phyloP scores from a whole-genome alignment of 2,888 invertebrate species.

The Agonopterix subpropinquella region DNA sequence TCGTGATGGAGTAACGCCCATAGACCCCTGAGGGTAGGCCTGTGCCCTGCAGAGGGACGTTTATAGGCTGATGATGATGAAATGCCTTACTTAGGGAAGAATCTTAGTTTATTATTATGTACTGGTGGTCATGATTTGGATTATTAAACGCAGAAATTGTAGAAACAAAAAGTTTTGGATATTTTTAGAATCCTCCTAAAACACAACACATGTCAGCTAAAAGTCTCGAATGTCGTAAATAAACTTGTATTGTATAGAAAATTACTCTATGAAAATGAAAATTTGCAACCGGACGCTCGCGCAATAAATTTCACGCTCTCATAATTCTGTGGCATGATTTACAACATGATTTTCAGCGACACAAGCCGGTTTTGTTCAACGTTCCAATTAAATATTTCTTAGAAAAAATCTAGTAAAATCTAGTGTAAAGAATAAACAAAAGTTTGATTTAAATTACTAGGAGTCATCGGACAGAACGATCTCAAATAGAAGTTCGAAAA shows the following conservation, averaged over 20 bases:
- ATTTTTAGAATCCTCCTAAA: neutral
- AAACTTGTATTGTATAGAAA: slow-evolving; percentile 49
- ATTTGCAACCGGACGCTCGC: slow-evolving; percentile 59
- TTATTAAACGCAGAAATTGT: neutral
- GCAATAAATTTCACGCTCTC: slow-evolving; percentile 67
- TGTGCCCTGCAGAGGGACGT: too few relatives aligned
- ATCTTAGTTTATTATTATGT: too few relatives aligned
- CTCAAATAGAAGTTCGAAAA: slow-evolving; percentile 27
- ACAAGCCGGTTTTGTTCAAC: slow-evolving; percentile 42
- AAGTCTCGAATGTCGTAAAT: slow-evolving; percentile 32
- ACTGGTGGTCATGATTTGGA: too few relatives aligned
- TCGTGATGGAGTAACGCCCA: too few relatives aligned
- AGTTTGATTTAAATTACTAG: too few relatives aligned
- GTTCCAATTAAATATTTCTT: slow-evolving; percentile 37
- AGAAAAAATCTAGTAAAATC: neutral
- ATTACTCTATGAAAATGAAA: slow-evolving; percentile 48
- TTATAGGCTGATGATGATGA: too few relatives aligned
- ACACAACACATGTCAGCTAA: slow-evolving; percentile 9
- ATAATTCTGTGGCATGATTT: slow-evolving; percentile 63
- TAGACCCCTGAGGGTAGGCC: too few relatives aligned
- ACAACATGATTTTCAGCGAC: slow-evolving; percentile 47
- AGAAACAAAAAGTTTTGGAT: neutral
- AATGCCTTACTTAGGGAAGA: too few relatives aligned
- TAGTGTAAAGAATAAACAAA: too few relatives aligned
- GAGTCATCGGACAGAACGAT: slow-evolving; percentile 19